phyloP scores from a whole-genome alignment of 2,113 vertebrate species.

The Antechinus flavipes region DNA sequence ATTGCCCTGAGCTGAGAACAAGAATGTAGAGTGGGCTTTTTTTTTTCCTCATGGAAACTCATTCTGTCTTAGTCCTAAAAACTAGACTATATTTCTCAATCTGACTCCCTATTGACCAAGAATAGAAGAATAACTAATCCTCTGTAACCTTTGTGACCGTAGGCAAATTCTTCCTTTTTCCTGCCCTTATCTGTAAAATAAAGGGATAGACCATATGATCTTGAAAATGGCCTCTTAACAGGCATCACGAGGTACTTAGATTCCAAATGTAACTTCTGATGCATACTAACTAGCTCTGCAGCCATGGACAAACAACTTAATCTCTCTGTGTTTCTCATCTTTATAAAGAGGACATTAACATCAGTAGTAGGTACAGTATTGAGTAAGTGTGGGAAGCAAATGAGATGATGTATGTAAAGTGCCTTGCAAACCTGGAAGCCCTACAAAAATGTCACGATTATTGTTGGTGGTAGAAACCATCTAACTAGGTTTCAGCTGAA shows the following conservation, averaged over 20 bases:
- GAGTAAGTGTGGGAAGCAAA: not conserved
- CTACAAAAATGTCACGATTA: not conserved
- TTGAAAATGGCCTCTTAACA: not conserved
- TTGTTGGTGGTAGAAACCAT: not conserved
- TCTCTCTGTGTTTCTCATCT: not conserved
- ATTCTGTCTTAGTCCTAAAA: not conserved
- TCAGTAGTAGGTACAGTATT: not conserved
- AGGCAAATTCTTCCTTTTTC: not conserved
- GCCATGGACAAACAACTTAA: not conserved
- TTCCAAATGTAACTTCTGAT: not conserved
- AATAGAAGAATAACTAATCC: not conserved
- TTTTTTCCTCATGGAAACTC: not conserved
- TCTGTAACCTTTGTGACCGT: not conserved
- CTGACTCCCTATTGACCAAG: not conserved
- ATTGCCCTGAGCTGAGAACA: not conserved
- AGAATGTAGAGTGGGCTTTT: not conserved
- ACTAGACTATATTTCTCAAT: not conserved
- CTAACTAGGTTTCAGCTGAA: not conserved
- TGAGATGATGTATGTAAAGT: not conserved
- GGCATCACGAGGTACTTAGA: not conserved
- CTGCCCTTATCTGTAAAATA: not conserved
- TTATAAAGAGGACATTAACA: not conserved
- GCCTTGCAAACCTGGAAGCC: not conserved
- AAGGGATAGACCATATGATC: not conserved
- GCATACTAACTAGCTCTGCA: not conserved